phyloP scores from a whole-genome alignment of 2,888 invertebrate genomes.

The Corbicula japonica region DNA sequence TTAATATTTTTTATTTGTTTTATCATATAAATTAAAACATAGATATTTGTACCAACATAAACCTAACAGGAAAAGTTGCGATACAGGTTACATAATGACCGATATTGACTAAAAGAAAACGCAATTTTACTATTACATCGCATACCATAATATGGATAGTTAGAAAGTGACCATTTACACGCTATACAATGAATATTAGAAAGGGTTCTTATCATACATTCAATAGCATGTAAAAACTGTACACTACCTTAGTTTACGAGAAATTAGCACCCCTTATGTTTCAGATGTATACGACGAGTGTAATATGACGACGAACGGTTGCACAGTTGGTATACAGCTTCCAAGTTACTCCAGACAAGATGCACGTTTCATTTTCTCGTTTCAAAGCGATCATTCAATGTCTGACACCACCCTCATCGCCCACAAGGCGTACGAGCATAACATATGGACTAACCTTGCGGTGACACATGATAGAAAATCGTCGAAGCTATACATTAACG shows the following conservation, averaged over 20 bases:
- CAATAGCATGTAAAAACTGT: too few relatives aligned
- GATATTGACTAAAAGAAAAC: too few relatives aligned
- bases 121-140: background rate
- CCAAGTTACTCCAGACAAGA: slow-evolving; percentile 52
- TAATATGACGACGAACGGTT: slow-evolving; percentile 56
- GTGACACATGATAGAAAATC: slow-evolving; percentile 74
- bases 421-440: slow-evolving; percentile 67
- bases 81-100: too few relatives aligned
- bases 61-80: too few relatives aligned
- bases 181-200: background rate
- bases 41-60: too few relatives aligned
- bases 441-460: slow-evolving; percentile 77
- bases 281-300: slow-evolving; percentile 76
- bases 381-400: slow-evolving; percentile 69
- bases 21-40: too few relatives aligned
- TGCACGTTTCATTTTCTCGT: slow-evolving; percentile 72
- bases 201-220: background rate
- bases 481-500: slow-evolving; percentile 77
- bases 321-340: slow-evolving; percentile 74
- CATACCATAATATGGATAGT: background rate
- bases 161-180: background rate
- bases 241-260: background rate
- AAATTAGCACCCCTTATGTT: background rate
- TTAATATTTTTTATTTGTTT: too few relatives aligned
- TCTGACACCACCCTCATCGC: slow-evolving; percentile 62